phyloP scores from a whole-genome alignment of 2,113 vertebrate species.

The Motacilla tschutschensis region DNA sequence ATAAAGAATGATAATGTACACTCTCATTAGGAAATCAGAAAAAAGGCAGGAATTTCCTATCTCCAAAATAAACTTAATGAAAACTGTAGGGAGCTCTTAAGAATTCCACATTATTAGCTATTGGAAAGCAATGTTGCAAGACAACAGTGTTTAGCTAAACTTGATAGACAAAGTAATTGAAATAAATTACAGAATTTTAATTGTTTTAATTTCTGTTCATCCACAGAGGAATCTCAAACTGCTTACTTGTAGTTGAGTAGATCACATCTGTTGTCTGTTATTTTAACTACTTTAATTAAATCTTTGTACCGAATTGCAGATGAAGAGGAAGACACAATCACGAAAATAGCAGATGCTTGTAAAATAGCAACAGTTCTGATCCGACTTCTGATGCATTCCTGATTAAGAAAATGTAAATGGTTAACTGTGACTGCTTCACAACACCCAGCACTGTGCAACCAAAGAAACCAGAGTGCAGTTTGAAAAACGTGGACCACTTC shows the following conservation, averaged over 20 bases:
- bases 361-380: slow-evolving; percentile 8
- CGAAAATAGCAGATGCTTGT: slow-evolving; percentile 2
- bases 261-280: slow-evolving; percentile 13
- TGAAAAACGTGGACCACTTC: neutral
- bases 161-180: neutral
- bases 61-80: neutral
- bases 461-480: neutral
- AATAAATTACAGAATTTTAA: neutral
- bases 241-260: neutral
- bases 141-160: neutral
- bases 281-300: slow-evolving; percentile 40
- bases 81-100: neutral
- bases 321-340: neutral
- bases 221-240: neutral
- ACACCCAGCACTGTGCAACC: neutral
- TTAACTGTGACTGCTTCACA: neutral
- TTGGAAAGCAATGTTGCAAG: neutral
- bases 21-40: neutral
- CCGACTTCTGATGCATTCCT: neutral
- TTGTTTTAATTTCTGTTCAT: neutral
- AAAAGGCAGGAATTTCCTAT: neutral
- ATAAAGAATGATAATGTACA: neutral
- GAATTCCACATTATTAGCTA: neutral
- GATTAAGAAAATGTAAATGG: neutral
- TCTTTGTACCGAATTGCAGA: neutral